Evolutionary conservation across 2,113 vertebrate species (phyloP), one percentile per base, ranked within the genome.

Genomic region (Myocastor coypus): DNA sequence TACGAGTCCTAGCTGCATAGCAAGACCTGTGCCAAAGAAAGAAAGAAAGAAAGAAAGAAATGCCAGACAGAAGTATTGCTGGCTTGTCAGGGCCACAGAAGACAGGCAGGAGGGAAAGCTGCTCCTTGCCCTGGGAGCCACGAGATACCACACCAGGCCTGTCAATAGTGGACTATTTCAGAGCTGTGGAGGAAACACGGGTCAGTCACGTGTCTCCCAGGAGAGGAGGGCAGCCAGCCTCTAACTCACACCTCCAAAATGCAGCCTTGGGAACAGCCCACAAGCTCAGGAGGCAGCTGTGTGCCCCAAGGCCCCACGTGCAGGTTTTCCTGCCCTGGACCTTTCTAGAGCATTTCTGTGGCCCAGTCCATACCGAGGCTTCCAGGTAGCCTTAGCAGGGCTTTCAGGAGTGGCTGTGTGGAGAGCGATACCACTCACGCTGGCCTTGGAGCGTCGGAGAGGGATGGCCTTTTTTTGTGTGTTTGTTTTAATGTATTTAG

Each of bases 381-480:
- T 57, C 22, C 66, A 52, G 69, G 37, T 42, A n/a, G 55, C 1
- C 73, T 77, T 3, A 46, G 6, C 75, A 83, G 81, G 80, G 26
- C 71, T 91, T 94, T 82, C 64, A 69, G 92, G 87, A 95, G 94
- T 73, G 32, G 42, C 82, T 78, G 82, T 42, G n/a, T 87, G 2
- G 52, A 64, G n/a, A 86, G 28, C 3, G 3, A 50, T 8, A 32
- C 14, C 7, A 1, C 40, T 57, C 88, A 40, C 61, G 11, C 63
- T 86, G 63, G 40, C 77, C 71, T 92, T 46, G 37, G 83, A 71
- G 64, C 14, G 55, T 46, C 11, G 11, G 52, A 85, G 59, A 91
- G 83, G 46, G 52, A 59, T 84, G 37, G 64, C 64, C 66, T 75
- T 1, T 57, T 57, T 57, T 57, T 55, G 13, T 12, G 13, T 55